phyloP scores from a whole-genome alignment of 2,797 vertebrate species.

The Xerus rutilus region DNA sequence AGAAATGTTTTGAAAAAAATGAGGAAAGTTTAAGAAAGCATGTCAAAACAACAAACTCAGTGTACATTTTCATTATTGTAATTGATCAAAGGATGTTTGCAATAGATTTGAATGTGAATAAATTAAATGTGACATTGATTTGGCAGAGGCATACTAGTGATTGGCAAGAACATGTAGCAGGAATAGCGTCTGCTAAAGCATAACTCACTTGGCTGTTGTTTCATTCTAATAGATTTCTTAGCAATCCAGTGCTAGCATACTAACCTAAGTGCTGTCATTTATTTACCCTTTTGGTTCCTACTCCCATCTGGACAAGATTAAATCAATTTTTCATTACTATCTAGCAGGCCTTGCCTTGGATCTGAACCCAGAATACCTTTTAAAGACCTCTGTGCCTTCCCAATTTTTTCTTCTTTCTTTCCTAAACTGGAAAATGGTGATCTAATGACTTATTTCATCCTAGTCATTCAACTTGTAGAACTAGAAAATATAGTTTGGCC shows the following conservation, averaged over 20 bases:
- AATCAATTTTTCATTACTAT: conserved; percentile 66
- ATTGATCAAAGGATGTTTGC: conserved; percentile 83
- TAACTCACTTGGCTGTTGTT: conserved; percentile 61
- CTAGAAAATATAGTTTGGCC: conserved; percentile 74
- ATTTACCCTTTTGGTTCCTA: conserved; percentile 63
- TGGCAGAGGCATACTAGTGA: conserved; percentile 68
- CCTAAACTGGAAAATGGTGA: conserved; percentile 60
- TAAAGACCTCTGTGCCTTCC: not conserved
- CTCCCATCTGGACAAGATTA: conserved; percentile 54
- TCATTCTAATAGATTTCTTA: conserved; percentile 75
- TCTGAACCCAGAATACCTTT: conserved; percentile 62
- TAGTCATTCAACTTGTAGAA: conserved; percentile 71
- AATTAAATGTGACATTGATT: conserved; percentile 81
- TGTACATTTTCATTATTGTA: conserved; percentile 81
- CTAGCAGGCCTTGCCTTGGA: conserved; percentile 53
- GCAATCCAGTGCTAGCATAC: conserved; percentile 52
- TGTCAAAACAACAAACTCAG: conserved; percentile 72
- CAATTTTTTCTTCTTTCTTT: conserved; percentile 12
- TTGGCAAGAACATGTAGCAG: conserved; percentile 61
- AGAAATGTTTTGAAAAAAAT: conserved; percentile 75
- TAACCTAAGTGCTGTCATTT: conserved; percentile 43
- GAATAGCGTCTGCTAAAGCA: conserved; percentile 70
- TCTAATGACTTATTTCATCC: conserved; percentile 69
- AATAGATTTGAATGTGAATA: conserved; percentile 80
- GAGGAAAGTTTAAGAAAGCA: conserved; percentile 72